A percentile compares a stretch with the other conserved stretches of the same genome.
Evolutionary conservation across 2,113 vertebrate species (phyloP).

Genomic region (Dasypus novemcinctus): DNA sequence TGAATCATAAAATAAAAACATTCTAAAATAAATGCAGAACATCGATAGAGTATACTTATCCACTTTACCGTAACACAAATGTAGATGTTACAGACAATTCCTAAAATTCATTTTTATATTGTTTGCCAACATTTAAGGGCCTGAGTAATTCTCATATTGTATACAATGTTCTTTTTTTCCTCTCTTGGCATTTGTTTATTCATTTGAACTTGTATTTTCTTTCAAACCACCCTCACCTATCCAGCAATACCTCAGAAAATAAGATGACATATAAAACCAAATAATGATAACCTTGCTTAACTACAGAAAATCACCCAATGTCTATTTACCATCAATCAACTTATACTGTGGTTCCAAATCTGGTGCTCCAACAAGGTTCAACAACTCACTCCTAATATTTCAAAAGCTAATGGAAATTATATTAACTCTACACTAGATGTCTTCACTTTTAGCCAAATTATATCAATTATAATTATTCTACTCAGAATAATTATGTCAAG

Average conservation of each 20-base stretch:
- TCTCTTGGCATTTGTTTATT: background rate
- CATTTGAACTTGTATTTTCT: background rate
- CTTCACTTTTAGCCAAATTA: constrained; percentile 51
- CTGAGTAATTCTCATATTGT: background rate
- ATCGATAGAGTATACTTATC: background rate
- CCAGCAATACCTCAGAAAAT: constrained; percentile 1
- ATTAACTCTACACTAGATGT: constrained; percentile 36
- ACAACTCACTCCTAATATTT: background rate
- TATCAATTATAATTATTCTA: constrained; percentile 41
- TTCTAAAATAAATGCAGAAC: background rate
- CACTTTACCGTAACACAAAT: background rate
- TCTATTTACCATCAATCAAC: background rate
- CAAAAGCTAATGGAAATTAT: constrained; percentile 38
- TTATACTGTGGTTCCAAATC: background rate
- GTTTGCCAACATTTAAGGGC: background rate
- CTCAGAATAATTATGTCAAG: background rate
- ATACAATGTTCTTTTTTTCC: background rate
- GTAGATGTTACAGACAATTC: background rate
- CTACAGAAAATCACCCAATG: background rate
- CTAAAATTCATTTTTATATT: background rate
- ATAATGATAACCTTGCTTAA: background rate
- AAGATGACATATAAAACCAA: background rate
- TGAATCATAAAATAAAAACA: constrained; percentile 2
- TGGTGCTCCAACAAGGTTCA: background rate
- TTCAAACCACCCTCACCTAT: background rate